Evolutionary conservation across 2,888 invertebrate species (phyloP), one percentile per base, ranked within the genome.

Genomic region (Diloba caeruleocephala): DNA sequence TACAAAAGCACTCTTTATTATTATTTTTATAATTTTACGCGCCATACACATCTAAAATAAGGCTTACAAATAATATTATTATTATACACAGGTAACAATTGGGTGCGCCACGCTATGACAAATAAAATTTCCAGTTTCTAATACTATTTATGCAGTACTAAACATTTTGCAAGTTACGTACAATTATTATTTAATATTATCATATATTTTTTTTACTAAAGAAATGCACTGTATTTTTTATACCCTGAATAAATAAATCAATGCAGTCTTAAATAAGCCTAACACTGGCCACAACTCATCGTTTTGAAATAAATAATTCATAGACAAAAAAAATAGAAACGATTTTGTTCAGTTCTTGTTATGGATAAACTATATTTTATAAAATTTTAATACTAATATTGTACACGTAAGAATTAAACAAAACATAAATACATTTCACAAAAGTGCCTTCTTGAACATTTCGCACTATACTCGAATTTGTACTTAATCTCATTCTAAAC

Each of bases 141-240:
- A 57, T 43, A 43, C 54, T 43, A 58, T 42, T 12, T 33, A 33
- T 1, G 45, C 62, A 62, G 34, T 28, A 58, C 61, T 29, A 61
- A 28, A 7, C 6, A 13, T 29, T 15, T 23, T 9, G 0, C 15
- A 19, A n/a, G 8, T 21, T 26, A 10, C 6, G n/a, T 15, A 4
- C 4, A 10, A 4, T 33, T 10, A 10, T 8, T 17, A 17, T 33
- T 9, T 4, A 17, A 10, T 7, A 21, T 5, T 7, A 21, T 7
- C 21, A 4, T 4, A 3, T 21, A 3, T 21, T 21, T 25, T 42
- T 15, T 42, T 23, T 42, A 32, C 8, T 10, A 15, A 42, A 25
- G 1, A 25, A 25, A 15, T 17, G 29, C 21, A 21, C 5, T 19
- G 2, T 21, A 7, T 4, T 21, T 26, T 17, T 23, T 36, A 60